Percentiles rank a stretch among this genome's conserved stretches.
phyloP scores from a whole-genome alignment of 2,113 vertebrate genomes.

The Ailurus styani region DNA sequence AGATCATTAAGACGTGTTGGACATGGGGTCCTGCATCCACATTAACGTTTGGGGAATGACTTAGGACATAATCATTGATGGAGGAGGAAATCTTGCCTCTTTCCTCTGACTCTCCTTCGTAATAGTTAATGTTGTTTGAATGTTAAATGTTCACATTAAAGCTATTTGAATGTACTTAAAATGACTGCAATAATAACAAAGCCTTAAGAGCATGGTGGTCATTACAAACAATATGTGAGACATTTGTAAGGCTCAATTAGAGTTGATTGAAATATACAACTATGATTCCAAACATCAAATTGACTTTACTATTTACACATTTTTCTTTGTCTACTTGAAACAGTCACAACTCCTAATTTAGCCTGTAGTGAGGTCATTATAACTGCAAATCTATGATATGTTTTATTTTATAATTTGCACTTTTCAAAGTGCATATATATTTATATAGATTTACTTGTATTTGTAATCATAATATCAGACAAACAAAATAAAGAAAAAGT shows the following conservation, averaged over 20 bases:
- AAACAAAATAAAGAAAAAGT: not conserved
- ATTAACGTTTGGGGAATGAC: not conserved
- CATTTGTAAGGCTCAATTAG: not conserved
- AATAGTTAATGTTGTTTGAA: not conserved
- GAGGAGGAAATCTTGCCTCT: not conserved
- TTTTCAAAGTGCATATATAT: not conserved
- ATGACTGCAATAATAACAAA: not conserved
- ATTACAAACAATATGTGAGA: not conserved
- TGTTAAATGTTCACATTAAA: not conserved
- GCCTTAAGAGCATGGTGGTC: not conserved
- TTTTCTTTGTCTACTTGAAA: not conserved
- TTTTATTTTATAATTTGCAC: not conserved
- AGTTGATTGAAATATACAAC: not conserved
- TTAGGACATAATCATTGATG: not conserved
- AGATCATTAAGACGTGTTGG: not conserved
- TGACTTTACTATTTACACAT: not conserved
- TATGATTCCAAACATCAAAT: not conserved
- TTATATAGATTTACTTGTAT: not conserved
- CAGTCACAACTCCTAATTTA: not conserved
- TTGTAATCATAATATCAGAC: not conserved
- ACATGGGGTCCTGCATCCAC: not conserved
- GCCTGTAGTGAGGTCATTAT: not conserved
- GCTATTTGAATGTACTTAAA: not conserved
- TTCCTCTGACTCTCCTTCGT: not conserved
- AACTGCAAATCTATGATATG: not conserved